Evolutionary conservation across 2,797 vertebrate species (phyloP), one percentile per base, ranked within the genome.

Genomic region (Eutrigla gurnardus): DNA sequence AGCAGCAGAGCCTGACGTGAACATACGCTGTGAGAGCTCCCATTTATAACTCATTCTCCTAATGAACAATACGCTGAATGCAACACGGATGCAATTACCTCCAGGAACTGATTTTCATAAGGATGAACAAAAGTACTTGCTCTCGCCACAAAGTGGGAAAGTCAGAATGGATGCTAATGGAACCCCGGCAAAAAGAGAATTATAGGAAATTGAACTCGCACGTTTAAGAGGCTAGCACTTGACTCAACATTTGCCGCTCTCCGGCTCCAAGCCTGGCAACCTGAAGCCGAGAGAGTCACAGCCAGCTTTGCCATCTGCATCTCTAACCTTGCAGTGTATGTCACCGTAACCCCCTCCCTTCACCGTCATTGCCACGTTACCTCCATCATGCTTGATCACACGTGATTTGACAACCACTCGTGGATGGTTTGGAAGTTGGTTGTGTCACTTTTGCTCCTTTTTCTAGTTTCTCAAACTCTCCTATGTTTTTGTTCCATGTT

Each of bases 1-100:
- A 92, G 88, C 91, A 91, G 86, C 82, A 40, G 88, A 90, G 91
- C 92, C 84, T 92, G 88, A 90, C 87, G 88, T 79, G 86, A 93
- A 91, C 93, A 94, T 93, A 94, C 86, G 91, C 89, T 89, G 84
- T 68, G 81, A 91, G 86, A 90, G 89, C 83, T 90, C 89, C 88
- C 89, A 91, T 92, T 92, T 93, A 93, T 92, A 93, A 90, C 84
- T 88, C 74, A 86, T 82, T 78, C 80, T 86, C 66, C 84, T 90
- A 91, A 93, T 89, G 82, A 94, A 91, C 89, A 88, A 88, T 86
- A 79, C 36, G 75, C 77, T 39, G 76, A 89, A 91, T 70, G 81
- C 83, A 78, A 87, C 88, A 79, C 80, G 47, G 84, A 87, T 67
- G 80, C 86, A 90, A 88, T 90, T 92, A 89, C 86, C 88, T 86